Base-by-base conservation (phyloP, 2,888 invertebrate species). In the Steinernema hermaphroditum region DNA sequence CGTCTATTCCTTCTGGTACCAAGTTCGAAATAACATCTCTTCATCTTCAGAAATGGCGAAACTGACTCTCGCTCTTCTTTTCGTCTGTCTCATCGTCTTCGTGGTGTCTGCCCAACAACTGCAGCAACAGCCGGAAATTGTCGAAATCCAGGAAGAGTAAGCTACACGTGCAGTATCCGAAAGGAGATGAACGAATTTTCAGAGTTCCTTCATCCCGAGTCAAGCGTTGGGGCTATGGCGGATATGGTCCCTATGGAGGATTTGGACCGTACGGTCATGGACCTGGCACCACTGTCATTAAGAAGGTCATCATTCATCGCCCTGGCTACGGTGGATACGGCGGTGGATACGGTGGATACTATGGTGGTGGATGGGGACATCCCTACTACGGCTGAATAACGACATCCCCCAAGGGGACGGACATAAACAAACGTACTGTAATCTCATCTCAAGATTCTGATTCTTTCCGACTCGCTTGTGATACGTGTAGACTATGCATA, bases 261-360 rank as follows among this genome's bases (percentile, higher is more conserved):
- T 27, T 4, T n/a, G 62, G 62, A 32, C 62, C 62, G 4, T 62
- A 62, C 19, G 62, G 62, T 16, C 37, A 37, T 37, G 62, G 62
- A 29, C 54, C 16, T 2, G 32, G 62, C 9, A 62, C 62, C 32
- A 62, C 62, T 1, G 62, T 62, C 32, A 62, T 62, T 32, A 62
- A 62, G 62, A 62, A 62, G 62, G 34, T 62, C 16, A 62, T 62
- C 62, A 62, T 62, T 32, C 62, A 62, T 19, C 62, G 62, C 27
- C 62, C 62, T 29, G 32, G 32, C 16, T 29, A 27, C 14, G 22
- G 27, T 12, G 54, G 54, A 16, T 54, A 54, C 22, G 54, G 54
- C 2, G 54, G 54, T 2, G 54, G 54, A 4, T 54, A 54, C 54
- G 54, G 54, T 54, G 54, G 54, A 22, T 14, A 16, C 16, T 62